These are phyloP conservation scores for Chiloscyllium punctatum DNA, from an alignment of 2,797 vertebrate genomes.

Conservation along the genomic window DNA sequence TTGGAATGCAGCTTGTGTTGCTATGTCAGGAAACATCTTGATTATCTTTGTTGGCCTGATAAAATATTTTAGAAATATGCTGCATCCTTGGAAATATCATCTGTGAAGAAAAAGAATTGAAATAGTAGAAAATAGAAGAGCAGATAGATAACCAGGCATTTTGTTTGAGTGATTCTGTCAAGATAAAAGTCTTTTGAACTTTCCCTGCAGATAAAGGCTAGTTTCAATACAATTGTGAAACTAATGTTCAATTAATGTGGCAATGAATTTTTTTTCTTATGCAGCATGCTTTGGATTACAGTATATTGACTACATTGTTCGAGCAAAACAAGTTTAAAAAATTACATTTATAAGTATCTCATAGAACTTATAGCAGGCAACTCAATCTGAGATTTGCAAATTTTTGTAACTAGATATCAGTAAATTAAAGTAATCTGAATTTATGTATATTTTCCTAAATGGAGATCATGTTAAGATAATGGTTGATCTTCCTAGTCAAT, in stretches of 20 bases:
- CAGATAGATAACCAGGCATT: not conserved
- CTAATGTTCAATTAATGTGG: not conserved
- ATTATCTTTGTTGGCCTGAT: not conserved
- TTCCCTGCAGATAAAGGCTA: not conserved
- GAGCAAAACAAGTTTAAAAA: not conserved
- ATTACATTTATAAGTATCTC: not conserved
- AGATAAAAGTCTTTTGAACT: not conserved
- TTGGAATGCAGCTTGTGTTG: not conserved
- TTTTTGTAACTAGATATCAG: not conserved
- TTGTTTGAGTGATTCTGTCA: not conserved
- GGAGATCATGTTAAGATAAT: not conserved
- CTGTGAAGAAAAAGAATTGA: not conserved
- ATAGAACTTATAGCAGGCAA: not conserved
- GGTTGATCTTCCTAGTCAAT: not conserved
- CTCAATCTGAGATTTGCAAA: not conserved
- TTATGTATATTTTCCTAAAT: not conserved
- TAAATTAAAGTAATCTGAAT: not conserved
- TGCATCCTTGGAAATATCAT: not conserved
- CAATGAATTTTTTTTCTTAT: not conserved
- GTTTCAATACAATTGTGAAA: not conserved
- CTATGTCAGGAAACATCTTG: not conserved
- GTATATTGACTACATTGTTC: not conserved
- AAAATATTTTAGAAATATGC: not conserved
- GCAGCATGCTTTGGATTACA: not conserved
- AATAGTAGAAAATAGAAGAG: not conserved